These are phyloP conservation scores for Muntiacus muntjak DNA, from an alignment of 2,113 vertebrate genomes.

Conservation along the genomic window DNA sequence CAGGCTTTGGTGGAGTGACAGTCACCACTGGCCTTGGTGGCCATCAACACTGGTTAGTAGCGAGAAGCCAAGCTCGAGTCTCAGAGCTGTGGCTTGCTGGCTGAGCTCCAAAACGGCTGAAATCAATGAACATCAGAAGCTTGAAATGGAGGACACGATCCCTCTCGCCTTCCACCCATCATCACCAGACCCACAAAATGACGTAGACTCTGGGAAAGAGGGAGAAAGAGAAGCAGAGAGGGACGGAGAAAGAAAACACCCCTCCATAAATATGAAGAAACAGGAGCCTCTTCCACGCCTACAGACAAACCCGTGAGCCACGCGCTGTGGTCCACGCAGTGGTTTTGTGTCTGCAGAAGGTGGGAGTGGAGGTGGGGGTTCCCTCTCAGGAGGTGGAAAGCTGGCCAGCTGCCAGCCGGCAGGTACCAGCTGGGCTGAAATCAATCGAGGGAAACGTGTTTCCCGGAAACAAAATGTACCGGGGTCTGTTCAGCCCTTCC, in stretches of 20 bases:
- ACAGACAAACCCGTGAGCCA: constrained; percentile 44
- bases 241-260: background rate
- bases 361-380: background rate
- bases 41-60: constrained; percentile 73
- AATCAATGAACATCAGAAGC: background rate
- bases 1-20: constrained; percentile 68
- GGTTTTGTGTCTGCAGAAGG: constrained; percentile 30
- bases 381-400: background rate
- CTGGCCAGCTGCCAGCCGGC: constrained; percentile 24
- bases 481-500: constrained; percentile 57
- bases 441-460: constrained; percentile 1
- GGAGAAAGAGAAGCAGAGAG: constrained; percentile 23
- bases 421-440: constrained; percentile 38
- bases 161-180: background rate
- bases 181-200: background rate
- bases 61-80: constrained; percentile 64
- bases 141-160: background rate
- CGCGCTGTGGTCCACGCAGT: background rate
- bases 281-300: constrained; percentile 51
- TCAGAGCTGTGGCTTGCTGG: constrained; percentile 54
- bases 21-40: constrained; percentile 73
- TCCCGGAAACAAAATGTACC: constrained; percentile 61
- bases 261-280: background rate
- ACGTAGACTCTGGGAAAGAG: background rate
- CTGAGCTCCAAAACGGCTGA: constrained; percentile 51